Conservation (phyloP, 2,797 vertebrate species). For the Betta splendens region DNA sequence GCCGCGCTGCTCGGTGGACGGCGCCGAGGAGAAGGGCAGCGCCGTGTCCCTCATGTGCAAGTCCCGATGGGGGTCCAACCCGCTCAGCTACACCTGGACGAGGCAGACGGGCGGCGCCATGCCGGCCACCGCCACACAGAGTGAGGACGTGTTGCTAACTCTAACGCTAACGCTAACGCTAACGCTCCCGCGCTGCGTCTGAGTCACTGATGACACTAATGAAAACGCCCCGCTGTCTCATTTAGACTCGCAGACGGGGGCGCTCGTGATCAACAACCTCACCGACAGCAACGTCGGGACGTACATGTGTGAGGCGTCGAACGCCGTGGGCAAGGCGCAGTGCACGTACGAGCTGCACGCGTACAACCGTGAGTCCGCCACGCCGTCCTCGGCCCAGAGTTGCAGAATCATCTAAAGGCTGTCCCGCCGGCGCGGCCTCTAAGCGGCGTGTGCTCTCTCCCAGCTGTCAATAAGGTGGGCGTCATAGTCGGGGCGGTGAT, state of each 20-base stretch:
- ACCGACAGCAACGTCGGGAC: slow-evolving; percentile 78
- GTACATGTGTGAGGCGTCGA: slow-evolving; percentile 86
- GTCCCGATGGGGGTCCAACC: slow-evolving; percentile 69
- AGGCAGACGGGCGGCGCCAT: slow-evolving; percentile 70
- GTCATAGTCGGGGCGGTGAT: slow-evolving; percentile 88
- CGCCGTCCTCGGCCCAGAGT: background rate
- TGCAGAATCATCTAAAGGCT: background rate
- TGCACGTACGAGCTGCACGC: slow-evolving; percentile 81
- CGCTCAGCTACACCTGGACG: slow-evolving; percentile 76
- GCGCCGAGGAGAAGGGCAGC: slow-evolving; percentile 74
- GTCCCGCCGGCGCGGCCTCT: slow-evolving; percentile 28
- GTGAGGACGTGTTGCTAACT: slow-evolving; percentile 56
- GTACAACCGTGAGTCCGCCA: slow-evolving; percentile 80
- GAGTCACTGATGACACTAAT: too few relatives aligned
- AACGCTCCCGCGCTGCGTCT: too few relatives aligned
- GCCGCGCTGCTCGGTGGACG: slow-evolving; percentile 83
- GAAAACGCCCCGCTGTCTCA: slow-evolving; percentile 26
- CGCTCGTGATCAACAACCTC: slow-evolving; percentile 85
- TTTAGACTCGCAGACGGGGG: slow-evolving; percentile 80
- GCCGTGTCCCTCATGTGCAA: slow-evolving; percentile 74
- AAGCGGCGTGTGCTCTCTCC: slow-evolving; percentile 24
- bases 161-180: too few relatives aligned
- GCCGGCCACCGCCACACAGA: slow-evolving; percentile 63
- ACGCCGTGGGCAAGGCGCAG: slow-evolving; percentile 82
- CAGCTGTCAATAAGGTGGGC: slow-evolving; percentile 81